Conservation (phyloP, 2,797 vertebrate genomes). For the Pteropus rufus region DNA sequence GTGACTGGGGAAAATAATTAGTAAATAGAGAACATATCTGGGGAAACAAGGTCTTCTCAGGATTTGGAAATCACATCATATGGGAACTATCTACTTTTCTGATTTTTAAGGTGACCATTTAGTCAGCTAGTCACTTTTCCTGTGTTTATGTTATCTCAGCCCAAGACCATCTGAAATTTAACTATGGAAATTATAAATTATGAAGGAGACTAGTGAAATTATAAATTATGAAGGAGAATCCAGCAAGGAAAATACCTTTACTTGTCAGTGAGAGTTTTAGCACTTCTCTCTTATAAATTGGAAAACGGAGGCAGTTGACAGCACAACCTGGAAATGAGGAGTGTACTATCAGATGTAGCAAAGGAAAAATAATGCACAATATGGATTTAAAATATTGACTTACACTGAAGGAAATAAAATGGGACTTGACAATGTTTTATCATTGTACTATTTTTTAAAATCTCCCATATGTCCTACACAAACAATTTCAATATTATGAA, state of each 20-base stretch:
- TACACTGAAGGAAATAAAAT: not conserved
- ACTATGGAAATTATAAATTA: not conserved
- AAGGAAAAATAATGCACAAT: not conserved
- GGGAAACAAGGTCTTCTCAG: not conserved
- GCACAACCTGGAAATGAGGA: not conserved
- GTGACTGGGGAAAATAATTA: not conserved
- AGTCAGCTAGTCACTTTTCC: not conserved
- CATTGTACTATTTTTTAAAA: not conserved
- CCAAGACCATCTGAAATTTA: not conserved
- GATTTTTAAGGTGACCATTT: not conserved
- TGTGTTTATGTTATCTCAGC: not conserved
- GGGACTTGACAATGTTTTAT: not conserved
- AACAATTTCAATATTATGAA: constrained; percentile 46
- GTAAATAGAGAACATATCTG: not conserved
- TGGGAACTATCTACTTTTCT: not conserved
- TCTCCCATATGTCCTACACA: not conserved
- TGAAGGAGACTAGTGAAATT: not conserved
- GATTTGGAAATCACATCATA: not conserved
- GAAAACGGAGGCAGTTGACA: not conserved
- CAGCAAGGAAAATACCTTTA: not conserved
- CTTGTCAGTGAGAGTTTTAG: not conserved
- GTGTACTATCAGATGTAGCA: not conserved
- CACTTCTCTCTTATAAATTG: not conserved
- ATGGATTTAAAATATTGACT: not conserved
- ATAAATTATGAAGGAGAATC: not conserved